phyloP scores from a whole-genome alignment of 2,797 vertebrate genomes.

The Prionace glauca region DNA sequence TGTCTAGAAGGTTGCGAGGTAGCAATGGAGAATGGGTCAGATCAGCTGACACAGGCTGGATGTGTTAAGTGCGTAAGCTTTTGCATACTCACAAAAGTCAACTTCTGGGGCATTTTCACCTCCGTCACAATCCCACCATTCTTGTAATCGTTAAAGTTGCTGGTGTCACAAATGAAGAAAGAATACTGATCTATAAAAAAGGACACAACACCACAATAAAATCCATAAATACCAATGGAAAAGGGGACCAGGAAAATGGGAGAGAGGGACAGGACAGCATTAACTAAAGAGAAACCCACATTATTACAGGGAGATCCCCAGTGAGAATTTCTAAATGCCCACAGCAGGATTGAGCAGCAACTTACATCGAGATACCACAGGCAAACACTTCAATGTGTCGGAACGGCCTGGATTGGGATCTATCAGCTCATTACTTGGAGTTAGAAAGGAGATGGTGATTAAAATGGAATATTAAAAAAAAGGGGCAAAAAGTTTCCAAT shows the following conservation, averaged over 20 bases:
- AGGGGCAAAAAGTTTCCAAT: not conserved
- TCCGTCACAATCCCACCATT: conserved; percentile 63
- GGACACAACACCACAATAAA: not conserved
- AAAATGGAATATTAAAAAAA: too few species aligned
- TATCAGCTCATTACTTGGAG: not conserved
- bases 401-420: not conserved
- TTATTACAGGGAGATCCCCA: not conserved
- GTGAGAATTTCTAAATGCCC: not conserved
- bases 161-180: conserved; percentile 73
- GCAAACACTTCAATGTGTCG: not conserved
- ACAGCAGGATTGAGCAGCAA: not conserved
- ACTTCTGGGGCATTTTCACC: conserved; percentile 53
- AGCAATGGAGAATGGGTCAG: not conserved
- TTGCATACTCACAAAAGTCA: conserved; percentile 63
- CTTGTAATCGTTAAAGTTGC: conserved; percentile 62
- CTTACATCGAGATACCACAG: not conserved
- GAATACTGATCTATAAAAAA: conserved; percentile 50
- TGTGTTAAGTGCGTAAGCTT: too few species aligned
- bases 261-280: too few species aligned
- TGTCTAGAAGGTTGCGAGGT: not conserved
- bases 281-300: not conserved
- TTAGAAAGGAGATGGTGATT: not conserved
- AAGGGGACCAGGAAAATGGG: not conserved
- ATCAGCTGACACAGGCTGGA: not conserved
- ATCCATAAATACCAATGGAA: not conserved